Evolutionary conservation across 2,113 vertebrate species (phyloP).

Genomic region (Motacilla tschutschensis): DNA sequence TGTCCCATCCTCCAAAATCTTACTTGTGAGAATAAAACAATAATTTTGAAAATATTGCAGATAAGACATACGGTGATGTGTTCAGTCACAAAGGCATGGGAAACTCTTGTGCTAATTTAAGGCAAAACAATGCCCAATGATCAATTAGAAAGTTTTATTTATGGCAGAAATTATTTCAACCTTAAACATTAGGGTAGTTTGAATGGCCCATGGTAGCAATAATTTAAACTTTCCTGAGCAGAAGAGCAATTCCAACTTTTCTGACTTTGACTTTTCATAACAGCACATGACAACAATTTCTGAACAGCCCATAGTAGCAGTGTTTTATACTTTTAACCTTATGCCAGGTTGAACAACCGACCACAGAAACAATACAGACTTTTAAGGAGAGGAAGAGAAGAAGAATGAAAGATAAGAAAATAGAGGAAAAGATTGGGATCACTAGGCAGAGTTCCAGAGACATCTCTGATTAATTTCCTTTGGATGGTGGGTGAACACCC

Average conservation of each 20-base stretch:
- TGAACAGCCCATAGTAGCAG: not conserved
- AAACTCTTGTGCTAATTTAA: not conserved
- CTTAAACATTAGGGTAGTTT: not conserved
- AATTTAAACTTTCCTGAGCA: not conserved
- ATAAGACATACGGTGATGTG: not conserved
- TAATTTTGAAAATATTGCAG: not conserved
- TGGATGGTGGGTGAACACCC: too few relatives aligned
- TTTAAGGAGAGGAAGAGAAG: not conserved
- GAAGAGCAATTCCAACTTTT: not conserved
- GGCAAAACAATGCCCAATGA: not conserved
- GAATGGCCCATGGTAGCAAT: accelerated
- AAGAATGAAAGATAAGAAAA: not conserved
- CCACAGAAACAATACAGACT: not conserved
- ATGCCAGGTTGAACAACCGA: not conserved
- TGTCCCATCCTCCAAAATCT: not conserved
- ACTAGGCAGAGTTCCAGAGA: not conserved
- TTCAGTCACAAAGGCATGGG: not conserved
- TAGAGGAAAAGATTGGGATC: not conserved
- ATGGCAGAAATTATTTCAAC: not conserved
- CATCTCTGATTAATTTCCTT: not conserved
- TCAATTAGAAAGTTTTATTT: not conserved
- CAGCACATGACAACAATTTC: not conserved
- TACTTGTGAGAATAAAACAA: not conserved
- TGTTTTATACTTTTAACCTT: not conserved
- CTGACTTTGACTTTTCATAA: not conserved